Evolutionary conservation across 2,113 vertebrate species (phyloP), one percentile per base, ranked within the genome.

Genomic region (Aptenodytes forsteri): DNA sequence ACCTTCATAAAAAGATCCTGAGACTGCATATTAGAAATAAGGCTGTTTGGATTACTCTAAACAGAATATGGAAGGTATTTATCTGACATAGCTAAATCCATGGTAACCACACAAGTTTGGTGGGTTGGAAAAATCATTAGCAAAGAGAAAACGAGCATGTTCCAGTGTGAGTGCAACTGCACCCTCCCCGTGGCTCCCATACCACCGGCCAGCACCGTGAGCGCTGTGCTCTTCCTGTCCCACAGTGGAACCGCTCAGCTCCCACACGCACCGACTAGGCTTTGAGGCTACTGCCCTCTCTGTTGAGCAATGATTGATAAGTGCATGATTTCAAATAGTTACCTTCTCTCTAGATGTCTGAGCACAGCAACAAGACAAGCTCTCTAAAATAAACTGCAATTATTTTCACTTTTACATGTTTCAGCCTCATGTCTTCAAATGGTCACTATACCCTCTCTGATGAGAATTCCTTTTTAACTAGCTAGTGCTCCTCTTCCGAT

Each of bases 201-300:
- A 7, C 9, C 5, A 13, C 65, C 56, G 10, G 29, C 0, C 44
- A 62, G 62, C 54, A 16, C 26, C 0, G 0, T 0, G 1, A 47
- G 36, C 59, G 49, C 19, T 46, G 50, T 17, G 65, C 30, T 20
- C 16, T 21, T 16, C 29, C 49, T 26, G 46, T 3, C 8, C 14
- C 22, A 8, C 15, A 23, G 59, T 16, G 70, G 19, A 46, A 50
- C 38, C 3, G 22, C 34, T 34, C 59, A 25, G 69, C 50, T 46
- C 66, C 9, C 36, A 34, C 59, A 30, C 0, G 0, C 27, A 52
- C 30, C 2, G 0, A 4, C 34, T 0, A 22, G 49, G 21, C 50
- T n/a, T 10, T 5, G 36, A 29, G 13, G 47, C 25, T 52, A 21
- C 36, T 15, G 38, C 49, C 22, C 22, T 18, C 47, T 6, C n/a